Percentiles rank a stretch among this genome's conserved stretches.
phyloP scores from a whole-genome alignment of 2,113 vertebrate genomes.

The Odontesthes bonariensis region DNA sequence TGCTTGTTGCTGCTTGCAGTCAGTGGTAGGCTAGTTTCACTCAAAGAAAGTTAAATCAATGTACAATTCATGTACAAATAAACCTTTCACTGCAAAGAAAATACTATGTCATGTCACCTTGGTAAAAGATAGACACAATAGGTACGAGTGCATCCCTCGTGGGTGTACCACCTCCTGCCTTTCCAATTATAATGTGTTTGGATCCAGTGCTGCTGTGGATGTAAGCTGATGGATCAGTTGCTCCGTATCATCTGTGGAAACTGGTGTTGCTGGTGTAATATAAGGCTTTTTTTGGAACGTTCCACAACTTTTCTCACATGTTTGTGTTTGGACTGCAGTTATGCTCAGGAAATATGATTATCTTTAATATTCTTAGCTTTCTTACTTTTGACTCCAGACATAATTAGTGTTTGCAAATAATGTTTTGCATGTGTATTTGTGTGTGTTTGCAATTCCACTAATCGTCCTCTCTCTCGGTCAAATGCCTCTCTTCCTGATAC shows the following conservation, averaged over 20 bases:
- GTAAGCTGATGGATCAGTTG: constrained; percentile 55
- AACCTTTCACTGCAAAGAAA: constrained; percentile 61
- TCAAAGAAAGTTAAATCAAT: constrained; percentile 46
- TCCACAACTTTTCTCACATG: constrained; percentile 10
- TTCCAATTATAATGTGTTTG: constrained; percentile 75
- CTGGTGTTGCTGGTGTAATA: constrained; percentile 45
- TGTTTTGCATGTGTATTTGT: background rate
- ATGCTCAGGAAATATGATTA: too few species aligned
- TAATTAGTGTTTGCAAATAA: background rate
- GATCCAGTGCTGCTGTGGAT: constrained; percentile 50
- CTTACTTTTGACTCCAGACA: background rate
- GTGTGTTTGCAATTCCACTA: background rate
- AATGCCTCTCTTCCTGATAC: background rate
- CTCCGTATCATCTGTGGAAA: constrained; percentile 45
- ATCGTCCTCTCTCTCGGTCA: constrained; percentile 18
- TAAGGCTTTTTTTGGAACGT: constrained; percentile 50
- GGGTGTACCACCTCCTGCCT: constrained; percentile 51
- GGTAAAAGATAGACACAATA: constrained; percentile 74
- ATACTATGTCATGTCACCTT: constrained; percentile 48
- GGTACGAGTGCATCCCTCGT: constrained; percentile 54
- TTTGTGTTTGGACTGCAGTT: constrained; percentile 43
- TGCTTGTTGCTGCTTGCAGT: constrained; percentile 29
- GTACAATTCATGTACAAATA: constrained; percentile 71
- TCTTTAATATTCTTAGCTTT: too few species aligned
- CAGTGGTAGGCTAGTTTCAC: constrained; percentile 28